Evolutionary conservation across 2,113 vertebrate genomes (phyloP).

Genomic region (Ammodramus savannarum): DNA sequence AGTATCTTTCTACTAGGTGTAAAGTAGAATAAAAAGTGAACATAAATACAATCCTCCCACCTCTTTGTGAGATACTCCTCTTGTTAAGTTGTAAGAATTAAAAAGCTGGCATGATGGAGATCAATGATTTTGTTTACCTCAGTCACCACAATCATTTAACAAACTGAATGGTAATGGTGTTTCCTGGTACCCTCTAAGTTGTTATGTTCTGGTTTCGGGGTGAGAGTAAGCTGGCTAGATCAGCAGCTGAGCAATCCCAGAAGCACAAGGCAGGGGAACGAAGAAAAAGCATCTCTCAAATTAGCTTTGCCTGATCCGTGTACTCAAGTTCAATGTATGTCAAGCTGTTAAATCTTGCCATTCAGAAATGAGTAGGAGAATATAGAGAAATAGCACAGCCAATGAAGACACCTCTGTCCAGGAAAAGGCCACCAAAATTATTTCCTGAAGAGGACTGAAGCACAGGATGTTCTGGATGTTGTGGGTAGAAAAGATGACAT

Average conservation of each 20-base stretch:
- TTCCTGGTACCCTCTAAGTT: not conserved
- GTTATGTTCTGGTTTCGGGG: accelerated
- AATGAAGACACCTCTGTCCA: not conserved
- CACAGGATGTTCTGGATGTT: not conserved
- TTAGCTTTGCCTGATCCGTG: too few relatives aligned
- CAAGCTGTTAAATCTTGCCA: not conserved
- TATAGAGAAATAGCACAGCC: not conserved
- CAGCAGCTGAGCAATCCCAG: not conserved
- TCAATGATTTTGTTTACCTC: not conserved
- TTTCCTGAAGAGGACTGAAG: not conserved
- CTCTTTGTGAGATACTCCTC: not conserved
- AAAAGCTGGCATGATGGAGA: not conserved
- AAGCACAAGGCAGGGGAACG: not conserved
- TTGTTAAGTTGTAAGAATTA: not conserved
- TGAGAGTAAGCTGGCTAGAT: not conserved
- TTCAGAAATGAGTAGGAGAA: not conserved
- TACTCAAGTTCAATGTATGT: not conserved
- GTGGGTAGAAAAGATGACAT: not conserved
- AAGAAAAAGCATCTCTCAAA: not conserved
- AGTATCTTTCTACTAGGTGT: not conserved
- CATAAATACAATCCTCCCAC: accelerated
- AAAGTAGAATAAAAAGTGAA: not conserved
- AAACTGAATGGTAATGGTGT: not conserved
- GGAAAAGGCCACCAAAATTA: not conserved
- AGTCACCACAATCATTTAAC: not conserved